Evolutionary conservation across 2,797 vertebrate genomes (phyloP).

Genomic region (Caiman crocodilus): DNA sequence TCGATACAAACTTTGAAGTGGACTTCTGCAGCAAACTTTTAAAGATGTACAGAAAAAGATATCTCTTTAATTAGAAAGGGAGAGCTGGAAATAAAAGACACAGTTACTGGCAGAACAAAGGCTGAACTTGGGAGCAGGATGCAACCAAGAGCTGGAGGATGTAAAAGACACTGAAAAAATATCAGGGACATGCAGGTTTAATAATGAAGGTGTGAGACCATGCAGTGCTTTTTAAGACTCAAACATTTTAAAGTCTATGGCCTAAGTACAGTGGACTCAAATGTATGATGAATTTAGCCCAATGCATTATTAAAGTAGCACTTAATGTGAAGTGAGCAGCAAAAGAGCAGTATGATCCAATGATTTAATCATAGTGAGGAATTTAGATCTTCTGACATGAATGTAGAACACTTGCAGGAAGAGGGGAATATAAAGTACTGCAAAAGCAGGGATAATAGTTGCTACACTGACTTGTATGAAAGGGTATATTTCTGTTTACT

Average conservation of each 20-base stretch:
- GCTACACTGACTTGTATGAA: neutral
- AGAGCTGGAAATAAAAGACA: neutral
- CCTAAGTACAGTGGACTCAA: neutral
- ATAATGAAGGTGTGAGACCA: neutral
- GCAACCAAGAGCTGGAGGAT: neutral
- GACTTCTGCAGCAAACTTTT: neutral
- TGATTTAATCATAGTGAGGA: neutral
- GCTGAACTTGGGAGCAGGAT: neutral
- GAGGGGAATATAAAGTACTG: neutral
- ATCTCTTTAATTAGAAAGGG: neutral
- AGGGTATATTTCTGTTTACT: neutral
- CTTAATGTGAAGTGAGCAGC: neutral
- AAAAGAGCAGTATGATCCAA: neutral
- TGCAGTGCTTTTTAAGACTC: neutral
- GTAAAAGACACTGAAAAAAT: neutral
- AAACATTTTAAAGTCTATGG: neutral
- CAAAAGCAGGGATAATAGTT: neutral
- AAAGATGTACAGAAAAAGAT: neutral
- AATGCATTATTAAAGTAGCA: neutral
- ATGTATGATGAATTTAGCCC: neutral
- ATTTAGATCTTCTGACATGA: neutral
- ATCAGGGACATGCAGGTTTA: neutral
- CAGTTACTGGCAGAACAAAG: rapidly evolving
- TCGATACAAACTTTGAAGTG: neutral
- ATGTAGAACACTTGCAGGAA: neutral